phyloP scores from a whole-genome alignment of 2,113 vertebrate species.

The Eptesicus fuscus region DNA sequence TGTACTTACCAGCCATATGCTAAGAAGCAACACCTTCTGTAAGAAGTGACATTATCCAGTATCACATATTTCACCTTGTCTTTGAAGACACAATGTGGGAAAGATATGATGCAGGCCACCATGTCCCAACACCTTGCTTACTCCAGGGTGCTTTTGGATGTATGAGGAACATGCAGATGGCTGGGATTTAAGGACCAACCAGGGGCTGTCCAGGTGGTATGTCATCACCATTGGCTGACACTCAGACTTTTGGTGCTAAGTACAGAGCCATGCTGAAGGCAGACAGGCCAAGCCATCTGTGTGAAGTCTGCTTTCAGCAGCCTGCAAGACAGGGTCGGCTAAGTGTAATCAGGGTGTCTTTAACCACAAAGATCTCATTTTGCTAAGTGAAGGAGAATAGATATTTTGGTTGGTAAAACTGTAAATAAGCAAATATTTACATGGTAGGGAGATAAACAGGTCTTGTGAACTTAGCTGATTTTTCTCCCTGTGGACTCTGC shows the following conservation, averaged over 20 bases:
- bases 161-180: neutral
- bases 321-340: neutral
- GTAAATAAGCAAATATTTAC: neutral
- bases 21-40: neutral
- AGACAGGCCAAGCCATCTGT: neutral
- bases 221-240: neutral
- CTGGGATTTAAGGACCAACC: neutral
- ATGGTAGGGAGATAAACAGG: neutral
- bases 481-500: neutral
- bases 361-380: neutral
- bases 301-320: neutral
- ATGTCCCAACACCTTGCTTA: accelerated
- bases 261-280: neutral
- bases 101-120: neutral
- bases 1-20: neutral
- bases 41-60: neutral
- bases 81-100: neutral
- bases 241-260: neutral
- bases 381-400: neutral
- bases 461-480: neutral
- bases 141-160: neutral
- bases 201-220: neutral
- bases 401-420: neutral
- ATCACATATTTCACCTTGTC: neutral
- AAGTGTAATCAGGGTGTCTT: accelerated